Evolutionary conservation across 2,797 vertebrate species (phyloP).

Genomic region (Pseudochaenichthys georgianus): DNA sequence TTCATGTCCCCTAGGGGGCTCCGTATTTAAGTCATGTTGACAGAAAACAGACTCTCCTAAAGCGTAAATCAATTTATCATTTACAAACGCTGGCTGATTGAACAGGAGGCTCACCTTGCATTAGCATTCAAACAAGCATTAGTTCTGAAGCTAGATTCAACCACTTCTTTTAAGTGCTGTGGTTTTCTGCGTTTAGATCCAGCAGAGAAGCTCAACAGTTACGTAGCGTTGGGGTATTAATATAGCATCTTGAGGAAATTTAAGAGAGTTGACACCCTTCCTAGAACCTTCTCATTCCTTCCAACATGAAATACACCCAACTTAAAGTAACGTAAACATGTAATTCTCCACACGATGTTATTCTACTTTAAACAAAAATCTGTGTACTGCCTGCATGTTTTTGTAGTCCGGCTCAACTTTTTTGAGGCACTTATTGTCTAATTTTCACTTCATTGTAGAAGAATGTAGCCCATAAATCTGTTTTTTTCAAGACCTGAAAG

Average conservation of each 20-base stretch:
- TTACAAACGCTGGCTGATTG: neutral
- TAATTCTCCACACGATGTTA: neutral
- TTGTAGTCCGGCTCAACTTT: neutral
- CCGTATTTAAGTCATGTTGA: no score
- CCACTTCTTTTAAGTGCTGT: neutral
- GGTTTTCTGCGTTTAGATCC: neutral
- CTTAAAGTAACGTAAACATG: neutral
- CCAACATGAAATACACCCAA: neutral
- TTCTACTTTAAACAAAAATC: neutral
- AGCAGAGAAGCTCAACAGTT: neutral
- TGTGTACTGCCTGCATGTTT: neutral
- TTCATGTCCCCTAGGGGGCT: no score
- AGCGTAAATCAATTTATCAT: neutral
- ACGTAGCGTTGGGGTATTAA: rapidly evolving
- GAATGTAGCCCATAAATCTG: neutral
- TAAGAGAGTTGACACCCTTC: neutral
- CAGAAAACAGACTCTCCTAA: no score
- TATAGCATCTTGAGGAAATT: neutral
- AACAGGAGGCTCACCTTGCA: neutral
- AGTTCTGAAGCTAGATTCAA: neutral
- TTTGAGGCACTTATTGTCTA: neutral
- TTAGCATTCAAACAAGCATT: neutral
- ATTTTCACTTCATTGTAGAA: neutral
- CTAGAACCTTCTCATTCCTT: neutral
- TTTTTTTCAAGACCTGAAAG: neutral